Base-by-base conservation (phyloP, 2,113 vertebrate genomes). In the Rhombomys opimus region DNA sequence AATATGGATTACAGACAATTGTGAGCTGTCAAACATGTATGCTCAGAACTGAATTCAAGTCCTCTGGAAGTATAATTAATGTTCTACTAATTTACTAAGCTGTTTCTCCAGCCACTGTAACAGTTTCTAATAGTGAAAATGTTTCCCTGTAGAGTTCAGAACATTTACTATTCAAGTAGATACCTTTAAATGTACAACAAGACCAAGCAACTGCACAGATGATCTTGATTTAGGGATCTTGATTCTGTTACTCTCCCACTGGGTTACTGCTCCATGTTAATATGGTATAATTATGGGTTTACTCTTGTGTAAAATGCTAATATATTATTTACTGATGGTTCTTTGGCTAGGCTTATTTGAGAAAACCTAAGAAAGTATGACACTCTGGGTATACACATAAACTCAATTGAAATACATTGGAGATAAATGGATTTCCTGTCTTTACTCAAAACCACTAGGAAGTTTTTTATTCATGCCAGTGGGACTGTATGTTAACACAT, bases 281-380 rank as follows among this genome's bases (percentile, higher is more conserved):
- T 80, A 65, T 72, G 41, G 2, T 67, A 52, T 78, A 50, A 89
- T 87, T 85, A 76, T 87, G 50, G 73, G 10, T 68, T 95, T 89
- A 65, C 38, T 77, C 27, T 87, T 35, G 22, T 41, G 50, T 38
- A 88, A 87, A 94, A 96, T 84, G 61, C 35, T 70, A 80, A 87
- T 77, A 59, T 46, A 54, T 89, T 84, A 22, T 81, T 96, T 84
- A 81, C 41, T 76, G 22, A 57, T 67, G 41, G 8, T 70, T 22
- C 22, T 89, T 92, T 96, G 35, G 12, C 70, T 93, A 63, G 15
- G 13, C 41, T 84, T 94, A 30, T 27, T 41, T 14, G 57, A 73
- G 15, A 13, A 68, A 52, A 95, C 46, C 38, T 85, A 54, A 20
- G 77, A 90, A 94, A 35, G 3, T 46, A 65, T 57, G 12, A 41